phyloP scores from a whole-genome alignment of 2,797 vertebrate genomes.

The Scleropages formosus region DNA sequence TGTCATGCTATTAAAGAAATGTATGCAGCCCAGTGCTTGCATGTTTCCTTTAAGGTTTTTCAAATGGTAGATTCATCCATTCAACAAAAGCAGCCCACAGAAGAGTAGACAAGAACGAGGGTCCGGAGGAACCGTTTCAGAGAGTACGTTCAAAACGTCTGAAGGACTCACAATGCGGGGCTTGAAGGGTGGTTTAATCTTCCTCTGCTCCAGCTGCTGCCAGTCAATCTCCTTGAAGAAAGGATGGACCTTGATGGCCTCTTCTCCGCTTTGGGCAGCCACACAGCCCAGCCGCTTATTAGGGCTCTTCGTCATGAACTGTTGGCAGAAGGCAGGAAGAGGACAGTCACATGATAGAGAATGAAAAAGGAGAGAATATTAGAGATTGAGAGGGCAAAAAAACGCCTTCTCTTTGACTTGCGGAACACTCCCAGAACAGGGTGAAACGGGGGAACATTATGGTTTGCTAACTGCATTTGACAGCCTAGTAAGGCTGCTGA shows the following conservation, averaged over 20 bases:
- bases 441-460: not conserved
- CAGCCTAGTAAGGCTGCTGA: no score
- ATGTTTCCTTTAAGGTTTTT: no score
- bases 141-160: not conserved
- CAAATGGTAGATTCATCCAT: no score
- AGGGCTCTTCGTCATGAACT: conserved; percentile 98
- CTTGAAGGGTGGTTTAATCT: conserved; percentile 92
- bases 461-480: not conserved
- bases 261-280: conserved; percentile 81
- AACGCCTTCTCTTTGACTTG: not conserved
- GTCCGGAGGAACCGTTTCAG: no score
- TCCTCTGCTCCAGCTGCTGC: conserved; percentile 90
- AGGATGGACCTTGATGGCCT: conserved; percentile 87
- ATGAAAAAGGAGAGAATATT: not conserved
- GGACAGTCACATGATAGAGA: not conserved
- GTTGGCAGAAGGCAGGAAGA: not conserved
- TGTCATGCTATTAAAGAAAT: no score
- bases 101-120: no score
- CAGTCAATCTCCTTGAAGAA: conserved; percentile 98
- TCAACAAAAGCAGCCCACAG: no score
- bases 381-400: not conserved
- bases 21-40: no score
- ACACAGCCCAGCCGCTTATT: conserved; percentile 91
- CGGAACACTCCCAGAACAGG: no score
- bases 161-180: conserved; percentile 88